These are phyloP conservation scores for Matsumurasca onukii DNA, from an alignment of 1,140 invertebrate genomes.

Conservation along the genomic window DNA sequence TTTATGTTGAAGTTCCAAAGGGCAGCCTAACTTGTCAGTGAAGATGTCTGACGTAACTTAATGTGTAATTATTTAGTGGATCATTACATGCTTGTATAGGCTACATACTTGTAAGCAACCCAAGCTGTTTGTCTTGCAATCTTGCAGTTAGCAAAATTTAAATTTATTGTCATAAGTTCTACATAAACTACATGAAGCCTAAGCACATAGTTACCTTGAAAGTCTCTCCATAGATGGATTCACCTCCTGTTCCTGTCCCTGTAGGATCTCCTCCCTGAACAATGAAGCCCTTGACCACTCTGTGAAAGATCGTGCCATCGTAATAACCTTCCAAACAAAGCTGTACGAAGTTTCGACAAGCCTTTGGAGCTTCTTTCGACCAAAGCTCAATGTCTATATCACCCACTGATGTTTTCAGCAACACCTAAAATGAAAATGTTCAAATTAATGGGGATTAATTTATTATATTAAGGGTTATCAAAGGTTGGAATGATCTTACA, in stretches of 20 bases:
- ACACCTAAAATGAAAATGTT: conserved; percentile 62
- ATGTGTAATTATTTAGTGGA: too few relatives aligned
- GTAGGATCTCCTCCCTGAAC: conserved; percentile 96
- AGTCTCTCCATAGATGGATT: conserved; percentile 90
- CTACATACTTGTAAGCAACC: too few relatives aligned
- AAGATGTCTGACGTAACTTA: too few relatives aligned
- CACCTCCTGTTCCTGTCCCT: conserved; percentile 88
- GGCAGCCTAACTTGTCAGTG: too few relatives aligned
- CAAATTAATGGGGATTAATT: conserved; percentile 12
- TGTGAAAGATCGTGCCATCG: conserved; percentile 88
- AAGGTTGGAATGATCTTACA: neutral
- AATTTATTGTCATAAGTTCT: too few relatives aligned
- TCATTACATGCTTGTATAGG: too few relatives aligned
- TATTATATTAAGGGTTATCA: neutral
- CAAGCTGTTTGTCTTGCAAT: too few relatives aligned
- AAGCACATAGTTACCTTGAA: conserved; percentile 96
- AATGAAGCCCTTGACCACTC: conserved; percentile 89
- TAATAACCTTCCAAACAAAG: conserved; percentile 97
- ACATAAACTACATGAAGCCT: too few relatives aligned
- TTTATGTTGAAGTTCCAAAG: too few relatives aligned
- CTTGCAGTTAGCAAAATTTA: too few relatives aligned
- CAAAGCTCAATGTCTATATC: conserved; percentile 98
- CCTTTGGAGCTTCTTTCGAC: conserved; percentile 94
- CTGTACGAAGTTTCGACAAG: conserved; percentile 96
- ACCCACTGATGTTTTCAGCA: conserved; percentile 89